Evolutionary conservation across 1,140 invertebrate genomes (phyloP), one percentile per base, ranked within the genome.

Genomic region (Drosophila ananassae): DNA sequence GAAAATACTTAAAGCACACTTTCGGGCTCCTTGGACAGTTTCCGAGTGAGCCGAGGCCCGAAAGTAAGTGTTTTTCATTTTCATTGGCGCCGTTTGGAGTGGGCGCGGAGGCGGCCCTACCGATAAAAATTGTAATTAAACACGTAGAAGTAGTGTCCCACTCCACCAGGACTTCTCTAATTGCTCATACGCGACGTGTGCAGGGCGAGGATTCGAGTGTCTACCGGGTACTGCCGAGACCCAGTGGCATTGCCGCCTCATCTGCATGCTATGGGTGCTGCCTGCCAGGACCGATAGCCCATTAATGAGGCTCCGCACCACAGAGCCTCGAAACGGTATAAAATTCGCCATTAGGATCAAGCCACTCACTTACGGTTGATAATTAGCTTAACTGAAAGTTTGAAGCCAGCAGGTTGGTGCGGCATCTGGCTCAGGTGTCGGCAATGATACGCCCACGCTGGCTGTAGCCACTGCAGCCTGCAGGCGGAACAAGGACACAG

Each of bases 121-220:
- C 57, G 75, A 89, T 83, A 69, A 89, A 89, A 89, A 58, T 46
- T 50, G 83, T 77, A 89, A 89, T 89, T 89, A 89, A 89, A 83
- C 84, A 89, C 73, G 73, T 79, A 75, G 48, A 83, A 89, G 79
- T 83, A 83, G 83, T 89, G 83, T 89, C 83, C 74, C 83, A 79
- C 89, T 64, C 79, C 79, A 79, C 55, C 83, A 89, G 37, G 39
- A 55, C 79, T 73, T 71, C 37, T 63, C 83, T 89, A 75, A 72
- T 73, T 74, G 63, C 82, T 67, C 63, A 83, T 89, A 79, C 75
- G 69, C 74, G 52, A 24, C 69, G 59, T 72, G 28, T 56, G 71
- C 48, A 58, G 32, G 44, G 32, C 34, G 28, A 30, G 34, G 48
- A 62, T 69, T 69, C 69, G 63, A 56, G 68, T 48, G 55, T 64